Conservation (phyloP, 2,797 vertebrate species). For the Sebastes matsubarae region DNA sequence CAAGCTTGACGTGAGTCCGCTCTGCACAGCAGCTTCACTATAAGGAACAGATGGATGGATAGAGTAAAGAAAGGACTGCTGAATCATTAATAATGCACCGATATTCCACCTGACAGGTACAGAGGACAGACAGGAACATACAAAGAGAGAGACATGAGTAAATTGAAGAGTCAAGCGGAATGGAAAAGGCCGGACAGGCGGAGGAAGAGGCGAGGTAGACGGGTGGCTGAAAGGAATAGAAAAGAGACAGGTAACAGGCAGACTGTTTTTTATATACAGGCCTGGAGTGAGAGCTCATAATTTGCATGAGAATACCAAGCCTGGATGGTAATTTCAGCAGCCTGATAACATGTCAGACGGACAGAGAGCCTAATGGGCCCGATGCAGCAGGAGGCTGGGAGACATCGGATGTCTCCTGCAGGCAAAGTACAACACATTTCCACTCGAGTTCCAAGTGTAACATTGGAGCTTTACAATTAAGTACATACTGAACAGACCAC, state of each 20-base stretch:
- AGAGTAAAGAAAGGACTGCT: slow-evolving; percentile 49
- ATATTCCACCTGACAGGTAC: slow-evolving; percentile 69
- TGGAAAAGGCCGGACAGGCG: background rate
- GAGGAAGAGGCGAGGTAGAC: slow-evolving; percentile 2
- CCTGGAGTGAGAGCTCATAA: slow-evolving; percentile 13
- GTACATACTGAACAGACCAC: background rate
- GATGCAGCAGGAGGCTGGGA: background rate
- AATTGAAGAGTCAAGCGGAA: slow-evolving; percentile 42
- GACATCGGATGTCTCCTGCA: background rate
- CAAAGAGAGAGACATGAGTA: slow-evolving; percentile 1
- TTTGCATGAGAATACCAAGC: slow-evolving; percentile 55
- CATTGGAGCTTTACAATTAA: background rate
- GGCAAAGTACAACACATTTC: slow-evolving; percentile 10
- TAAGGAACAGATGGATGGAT: slow-evolving; percentile 40
- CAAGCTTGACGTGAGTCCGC: slow-evolving; percentile 40
- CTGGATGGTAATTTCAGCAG: slow-evolving; percentile 46
- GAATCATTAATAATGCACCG: slow-evolving; percentile 73
- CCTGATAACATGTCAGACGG: slow-evolving; percentile 44
- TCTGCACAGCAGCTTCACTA: slow-evolving; percentile 6
- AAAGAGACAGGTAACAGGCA: background rate
- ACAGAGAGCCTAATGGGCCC: slow-evolving; percentile 29
- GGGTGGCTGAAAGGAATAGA: slow-evolving; percentile 11
- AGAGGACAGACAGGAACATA: background rate
- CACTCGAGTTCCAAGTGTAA: background rate
- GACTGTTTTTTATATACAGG: background rate